Conservation (phyloP, 2,888 invertebrate genomes). For the Sepiola atlantica region DNA sequence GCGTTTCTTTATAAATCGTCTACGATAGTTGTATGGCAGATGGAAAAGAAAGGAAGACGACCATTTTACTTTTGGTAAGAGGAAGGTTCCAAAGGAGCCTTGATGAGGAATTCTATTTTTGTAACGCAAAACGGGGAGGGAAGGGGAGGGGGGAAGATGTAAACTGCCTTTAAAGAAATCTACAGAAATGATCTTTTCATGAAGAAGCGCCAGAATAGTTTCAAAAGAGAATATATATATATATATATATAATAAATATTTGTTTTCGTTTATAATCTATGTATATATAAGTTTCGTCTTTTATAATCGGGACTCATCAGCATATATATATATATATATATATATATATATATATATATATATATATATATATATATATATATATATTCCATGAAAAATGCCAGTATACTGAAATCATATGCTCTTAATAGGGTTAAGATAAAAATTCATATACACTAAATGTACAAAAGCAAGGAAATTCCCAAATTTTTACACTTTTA, state of each 20-base stretch:
- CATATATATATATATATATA: background rate
- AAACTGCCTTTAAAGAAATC: background rate
- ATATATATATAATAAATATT: background rate
- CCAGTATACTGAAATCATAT: background rate
- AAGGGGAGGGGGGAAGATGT: background rate
- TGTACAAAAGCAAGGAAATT: too few relatives aligned
- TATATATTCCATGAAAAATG: too few relatives aligned
- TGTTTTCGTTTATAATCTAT: too few relatives aligned
- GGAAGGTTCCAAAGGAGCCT: background rate
- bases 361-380: slow-evolving; percentile 32
- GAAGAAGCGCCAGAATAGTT: background rate
- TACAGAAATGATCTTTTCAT: background rate
- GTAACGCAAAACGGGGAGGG: background rate
- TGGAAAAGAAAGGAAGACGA: too few relatives aligned
- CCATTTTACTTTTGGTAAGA: background rate
- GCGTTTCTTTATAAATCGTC: background rate
- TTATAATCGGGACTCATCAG: background rate
- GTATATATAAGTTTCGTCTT: background rate
- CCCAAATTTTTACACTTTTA: too few relatives aligned
- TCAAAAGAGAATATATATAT: background rate
- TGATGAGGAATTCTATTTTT: background rate
- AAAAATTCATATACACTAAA: too few relatives aligned
- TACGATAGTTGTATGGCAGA: background rate
- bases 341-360: slow-evolving; percentile 32
- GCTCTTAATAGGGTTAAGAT: background rate